phyloP scores from a whole-genome alignment of 2,113 vertebrate genomes.

The Aegotheles bennettii region DNA sequence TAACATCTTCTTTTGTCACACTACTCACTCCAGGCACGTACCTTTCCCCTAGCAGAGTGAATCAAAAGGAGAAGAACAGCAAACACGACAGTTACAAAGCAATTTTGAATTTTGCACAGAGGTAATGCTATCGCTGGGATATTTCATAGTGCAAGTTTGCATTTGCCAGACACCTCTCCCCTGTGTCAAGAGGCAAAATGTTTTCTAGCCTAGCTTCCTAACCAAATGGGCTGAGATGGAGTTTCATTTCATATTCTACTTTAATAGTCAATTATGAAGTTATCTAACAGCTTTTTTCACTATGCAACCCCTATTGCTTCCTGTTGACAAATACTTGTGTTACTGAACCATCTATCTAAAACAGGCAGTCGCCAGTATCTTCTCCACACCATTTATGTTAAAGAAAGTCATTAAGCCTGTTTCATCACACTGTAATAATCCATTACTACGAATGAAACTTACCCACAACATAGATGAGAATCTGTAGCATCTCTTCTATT shows the following conservation, averaged over 20 bases:
- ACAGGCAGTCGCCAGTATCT: not conserved
- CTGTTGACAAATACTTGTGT: not conserved
- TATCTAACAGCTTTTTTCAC: not conserved
- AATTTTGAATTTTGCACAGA: not conserved
- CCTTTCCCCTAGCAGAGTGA: constrained; percentile 82
- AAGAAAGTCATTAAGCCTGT: not conserved
- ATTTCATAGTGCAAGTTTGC: not conserved
- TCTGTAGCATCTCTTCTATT: constrained; percentile 94
- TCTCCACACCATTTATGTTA: not conserved
- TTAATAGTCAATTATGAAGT: not conserved
- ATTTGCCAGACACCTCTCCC: not conserved
- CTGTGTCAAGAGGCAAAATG: not conserved
- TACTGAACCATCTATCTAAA: not conserved
- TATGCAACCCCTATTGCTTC: not conserved
- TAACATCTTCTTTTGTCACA: constrained; percentile 91
- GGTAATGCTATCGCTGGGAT: not conserved
- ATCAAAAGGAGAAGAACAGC: not conserved
- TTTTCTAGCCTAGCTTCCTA: not conserved
- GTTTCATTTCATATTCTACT: not conserved
- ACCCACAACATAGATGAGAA: constrained; percentile 90
- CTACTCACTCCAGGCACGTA: constrained; percentile 91
- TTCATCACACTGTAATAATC: not conserved
- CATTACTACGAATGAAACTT: not conserved
- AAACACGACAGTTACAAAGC: not conserved
- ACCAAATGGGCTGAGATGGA: not conserved